Percentiles rank a stretch among this genome's conserved stretches.
Evolutionary conservation across 2,797 vertebrate species (phyloP).

Genomic region (Peromyscus aztecus): DNA sequence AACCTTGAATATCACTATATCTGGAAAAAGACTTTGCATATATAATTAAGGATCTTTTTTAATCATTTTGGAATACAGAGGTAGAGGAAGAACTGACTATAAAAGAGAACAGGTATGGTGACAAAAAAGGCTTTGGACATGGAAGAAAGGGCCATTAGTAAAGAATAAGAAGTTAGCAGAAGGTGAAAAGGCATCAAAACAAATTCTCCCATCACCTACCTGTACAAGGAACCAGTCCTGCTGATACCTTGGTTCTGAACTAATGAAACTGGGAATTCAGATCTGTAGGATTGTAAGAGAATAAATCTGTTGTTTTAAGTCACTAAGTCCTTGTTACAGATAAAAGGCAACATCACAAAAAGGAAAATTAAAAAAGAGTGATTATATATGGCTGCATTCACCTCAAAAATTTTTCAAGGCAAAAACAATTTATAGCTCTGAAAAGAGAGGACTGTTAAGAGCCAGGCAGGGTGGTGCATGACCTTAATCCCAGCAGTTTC

Average conservation of each 20-base stretch:
- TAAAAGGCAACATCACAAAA: constrained; percentile 40
- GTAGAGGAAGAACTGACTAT: not conserved
- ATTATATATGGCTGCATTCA: constrained; percentile 32
- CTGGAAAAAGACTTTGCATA: not conserved
- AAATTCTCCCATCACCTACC: constrained; percentile 29
- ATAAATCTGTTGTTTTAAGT: constrained; percentile 12
- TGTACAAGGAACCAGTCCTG: constrained; percentile 34
- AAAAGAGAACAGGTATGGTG: not conserved
- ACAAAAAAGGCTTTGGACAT: constrained; percentile 20
- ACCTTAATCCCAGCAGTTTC: not conserved
- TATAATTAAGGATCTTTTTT: constrained; percentile 19
- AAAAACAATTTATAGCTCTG: constrained; percentile 48
- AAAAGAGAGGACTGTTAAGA: not conserved
- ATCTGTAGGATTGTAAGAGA: constrained; percentile 18
- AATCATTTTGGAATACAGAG: constrained; percentile 5
- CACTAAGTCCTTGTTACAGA: not conserved
- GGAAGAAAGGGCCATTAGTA: not conserved
- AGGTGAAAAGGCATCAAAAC: constrained; percentile 45
- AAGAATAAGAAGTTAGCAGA: constrained; percentile 29
- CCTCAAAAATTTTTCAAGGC: not conserved
- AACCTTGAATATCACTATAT: not conserved
- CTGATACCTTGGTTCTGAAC: not conserved
- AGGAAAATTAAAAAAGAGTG: not conserved
- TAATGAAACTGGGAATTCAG: constrained; percentile 64
- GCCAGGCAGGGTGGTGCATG: not conserved